These are phyloP conservation scores for Enteromius unitaeniatus DNA, from an alignment of 2,797 vertebrate species.

Conservation along the genomic window DNA sequence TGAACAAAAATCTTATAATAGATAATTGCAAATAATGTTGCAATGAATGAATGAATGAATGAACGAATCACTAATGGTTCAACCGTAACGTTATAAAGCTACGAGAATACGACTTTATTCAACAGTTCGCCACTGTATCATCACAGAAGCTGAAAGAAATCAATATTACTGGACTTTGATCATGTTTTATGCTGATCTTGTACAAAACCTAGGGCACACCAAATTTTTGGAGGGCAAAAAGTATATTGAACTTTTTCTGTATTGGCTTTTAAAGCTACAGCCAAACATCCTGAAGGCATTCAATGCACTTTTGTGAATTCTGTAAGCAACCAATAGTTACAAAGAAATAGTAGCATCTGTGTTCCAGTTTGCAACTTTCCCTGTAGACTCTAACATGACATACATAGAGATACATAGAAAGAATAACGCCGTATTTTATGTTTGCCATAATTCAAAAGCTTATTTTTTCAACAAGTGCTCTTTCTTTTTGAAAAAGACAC, in stretches of 20 bases:
- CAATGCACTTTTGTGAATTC: too few relatives aligned
- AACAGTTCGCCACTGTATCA: neutral
- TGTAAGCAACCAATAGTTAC: neutral
- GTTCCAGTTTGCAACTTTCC: neutral
- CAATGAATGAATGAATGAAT: too few relatives aligned
- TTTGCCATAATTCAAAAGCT: constrained; percentile 2
- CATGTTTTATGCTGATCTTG: neutral
- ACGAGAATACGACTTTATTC: too few relatives aligned
- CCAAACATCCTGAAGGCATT: neutral
- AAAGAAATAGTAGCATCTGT: neutral
- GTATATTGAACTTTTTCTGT: neutral
- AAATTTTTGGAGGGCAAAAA: neutral
- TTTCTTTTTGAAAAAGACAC: constrained; percentile 23
- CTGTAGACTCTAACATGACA: neutral
- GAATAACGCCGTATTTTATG: neutral
- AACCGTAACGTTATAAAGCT: too few relatives aligned
- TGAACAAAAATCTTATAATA: neutral
- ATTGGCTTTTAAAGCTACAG: neutral
- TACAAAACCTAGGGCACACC: neutral
- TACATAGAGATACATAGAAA: neutral
- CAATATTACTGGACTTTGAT: neutral
- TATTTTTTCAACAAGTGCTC: constrained; percentile 19
- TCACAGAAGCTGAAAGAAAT: neutral
- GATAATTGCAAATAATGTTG: too few relatives aligned
- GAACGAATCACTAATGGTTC: too few relatives aligned